These are phyloP conservation scores for Cerastoderma edule DNA, from an alignment of 2,888 invertebrate genomes.

Conservation along the genomic window DNA sequence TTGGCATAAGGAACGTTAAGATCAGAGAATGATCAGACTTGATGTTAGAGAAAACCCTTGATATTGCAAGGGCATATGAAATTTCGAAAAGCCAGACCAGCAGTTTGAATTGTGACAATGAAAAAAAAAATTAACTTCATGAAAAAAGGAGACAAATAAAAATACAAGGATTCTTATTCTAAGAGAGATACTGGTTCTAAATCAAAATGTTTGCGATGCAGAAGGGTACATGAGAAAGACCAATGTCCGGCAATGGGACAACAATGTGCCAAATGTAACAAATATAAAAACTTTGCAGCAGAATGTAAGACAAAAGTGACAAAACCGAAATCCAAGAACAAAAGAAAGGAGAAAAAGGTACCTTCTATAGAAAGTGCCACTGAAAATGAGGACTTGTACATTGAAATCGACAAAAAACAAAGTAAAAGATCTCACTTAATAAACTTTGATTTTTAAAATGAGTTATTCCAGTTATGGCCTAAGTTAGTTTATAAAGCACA, in stretches of 20 bases:
- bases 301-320: neutral
- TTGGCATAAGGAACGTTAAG: neutral
- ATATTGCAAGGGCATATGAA: conserved; percentile 9
- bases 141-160: neutral
- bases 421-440: too few relatives aligned
- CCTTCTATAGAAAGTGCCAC: neutral
- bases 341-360: neutral
- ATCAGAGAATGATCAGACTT: conserved; percentile 8
- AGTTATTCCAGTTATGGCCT: too few relatives aligned
- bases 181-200: neutral
- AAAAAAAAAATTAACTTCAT: neutral
- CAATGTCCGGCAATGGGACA: conserved; percentile 2
- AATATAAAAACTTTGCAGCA: neutral
- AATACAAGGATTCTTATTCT: neutral
- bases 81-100: neutral
- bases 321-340: neutral
- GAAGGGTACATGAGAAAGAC: neutral
- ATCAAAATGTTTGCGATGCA: neutral
- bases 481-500: too few relatives aligned
- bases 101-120: neutral
- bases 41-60: neutral
- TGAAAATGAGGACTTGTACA: neutral
- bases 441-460: too few relatives aligned
- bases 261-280: neutral
- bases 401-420: too few relatives aligned